Evolutionary conservation across 2,797 vertebrate species (phyloP).

Genomic region (Acanthurus lineatus): DNA sequence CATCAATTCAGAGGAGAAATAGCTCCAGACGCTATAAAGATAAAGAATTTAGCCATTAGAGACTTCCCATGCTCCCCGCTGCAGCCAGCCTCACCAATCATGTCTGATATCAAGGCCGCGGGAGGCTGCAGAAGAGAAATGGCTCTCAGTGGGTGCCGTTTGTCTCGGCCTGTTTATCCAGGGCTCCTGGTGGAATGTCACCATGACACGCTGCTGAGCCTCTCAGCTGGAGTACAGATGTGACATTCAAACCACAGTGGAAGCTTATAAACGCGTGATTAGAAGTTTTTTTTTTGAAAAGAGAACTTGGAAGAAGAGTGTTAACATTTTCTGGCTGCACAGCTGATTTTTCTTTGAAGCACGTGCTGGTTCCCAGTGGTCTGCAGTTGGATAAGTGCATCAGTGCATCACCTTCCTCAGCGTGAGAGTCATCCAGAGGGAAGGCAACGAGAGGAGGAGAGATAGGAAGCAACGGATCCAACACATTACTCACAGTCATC

Average conservation of each 20-base stretch:
- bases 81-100: conserved; percentile 67
- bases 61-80: conserved; percentile 63
- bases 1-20: conserved; percentile 63
- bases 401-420: conserved; percentile 42
- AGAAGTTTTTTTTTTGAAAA: background rate
- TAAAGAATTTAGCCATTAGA: conserved; percentile 33
- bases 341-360: conserved; percentile 29
- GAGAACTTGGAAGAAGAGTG: conserved; percentile 7
- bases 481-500: conserved; percentile 30
- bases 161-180: conserved; percentile 68
- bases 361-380: conserved; percentile 15
- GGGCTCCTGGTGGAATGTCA: conserved; percentile 51
- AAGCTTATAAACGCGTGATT: conserved; percentile 10
- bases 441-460: conserved; percentile 13
- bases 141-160: conserved; percentile 44
- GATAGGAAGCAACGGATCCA: conserved; percentile 39
- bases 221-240: conserved; percentile 15
- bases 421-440: conserved; percentile 25
- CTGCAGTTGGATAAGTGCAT: conserved; percentile 49
- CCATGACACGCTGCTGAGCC: conserved; percentile 18
- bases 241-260: conserved; percentile 44
- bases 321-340: conserved; percentile 13
- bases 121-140: conserved; percentile 59
- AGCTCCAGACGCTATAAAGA: conserved; percentile 46
- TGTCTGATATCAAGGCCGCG: conserved; percentile 49